These are phyloP conservation scores for Microvelia longipes DNA, from an alignment of 1,140 invertebrate genomes.

Conservation along the genomic window DNA sequence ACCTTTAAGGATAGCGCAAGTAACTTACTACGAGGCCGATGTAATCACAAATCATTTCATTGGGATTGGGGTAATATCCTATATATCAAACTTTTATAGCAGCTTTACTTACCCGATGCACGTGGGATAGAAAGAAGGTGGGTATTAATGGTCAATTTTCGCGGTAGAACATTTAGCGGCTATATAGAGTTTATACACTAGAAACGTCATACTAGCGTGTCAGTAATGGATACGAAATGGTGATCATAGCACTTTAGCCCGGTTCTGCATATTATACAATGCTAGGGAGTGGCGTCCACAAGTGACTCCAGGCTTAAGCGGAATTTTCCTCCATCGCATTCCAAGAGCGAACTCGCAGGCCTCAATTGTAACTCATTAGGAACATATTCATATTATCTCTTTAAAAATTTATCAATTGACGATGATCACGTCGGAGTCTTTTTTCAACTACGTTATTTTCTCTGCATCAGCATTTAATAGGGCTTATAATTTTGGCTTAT, in stretches of 20 bases:
- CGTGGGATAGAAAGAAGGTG: conserved; percentile 30
- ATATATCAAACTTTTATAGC: conserved; percentile 24
- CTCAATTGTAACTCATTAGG: background rate
- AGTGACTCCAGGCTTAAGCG: conserved; percentile 27
- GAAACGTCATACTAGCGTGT: background rate
- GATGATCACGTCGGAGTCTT: conserved; percentile 33
- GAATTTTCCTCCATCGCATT: background rate
- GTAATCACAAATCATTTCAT: background rate
- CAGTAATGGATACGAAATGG: conserved; percentile 19
- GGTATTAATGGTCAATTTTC: conserved; percentile 28
- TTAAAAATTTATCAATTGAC: conserved; percentile 33
- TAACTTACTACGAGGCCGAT: background rate
- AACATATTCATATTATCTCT: conserved; percentile 20
- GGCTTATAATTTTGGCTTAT: conserved; percentile 40
- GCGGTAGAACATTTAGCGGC: conserved; percentile 8
- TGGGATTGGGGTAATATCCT: conserved; percentile 22
- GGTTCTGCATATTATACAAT: conserved; percentile 29
- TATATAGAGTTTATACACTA: conserved; percentile 12
- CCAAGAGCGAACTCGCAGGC: background rate
- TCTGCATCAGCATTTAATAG: conserved; percentile 35
- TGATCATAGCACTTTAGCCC: conserved; percentile 28
- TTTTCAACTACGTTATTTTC: conserved; percentile 40
- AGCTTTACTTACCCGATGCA: conserved; percentile 27
- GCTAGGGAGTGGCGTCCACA: conserved; percentile 33
- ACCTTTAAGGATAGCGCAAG: background rate